phyloP scores from a whole-genome alignment of 2,797 vertebrate genomes.

The Lepidocolaptes lacrymiger region DNA sequence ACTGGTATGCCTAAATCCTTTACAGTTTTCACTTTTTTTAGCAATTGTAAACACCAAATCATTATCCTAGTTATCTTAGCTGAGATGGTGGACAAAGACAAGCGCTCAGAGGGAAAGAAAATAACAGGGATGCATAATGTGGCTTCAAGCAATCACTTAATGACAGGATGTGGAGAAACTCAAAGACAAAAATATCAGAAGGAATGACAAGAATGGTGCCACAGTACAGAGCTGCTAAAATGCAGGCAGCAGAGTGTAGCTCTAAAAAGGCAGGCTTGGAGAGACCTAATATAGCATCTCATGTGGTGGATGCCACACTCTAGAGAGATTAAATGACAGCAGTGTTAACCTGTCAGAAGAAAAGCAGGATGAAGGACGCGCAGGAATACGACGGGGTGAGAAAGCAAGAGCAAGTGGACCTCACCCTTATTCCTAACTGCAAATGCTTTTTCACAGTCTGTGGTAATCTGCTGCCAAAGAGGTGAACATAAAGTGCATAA shows the following conservation, averaged over 20 bases:
- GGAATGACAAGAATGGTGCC: constrained; percentile 38
- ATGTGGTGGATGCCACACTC: neutral
- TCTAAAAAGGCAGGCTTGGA: neutral
- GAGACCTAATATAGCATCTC: neutral
- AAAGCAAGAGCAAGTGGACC: neutral
- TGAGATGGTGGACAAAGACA: constrained; percentile 26
- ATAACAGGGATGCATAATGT: constrained; percentile 36
- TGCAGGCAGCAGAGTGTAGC: neutral
- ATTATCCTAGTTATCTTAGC: constrained; percentile 28
- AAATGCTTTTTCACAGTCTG: neutral
- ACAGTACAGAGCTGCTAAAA: constrained; percentile 20
- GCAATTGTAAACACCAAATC: constrained; percentile 31
- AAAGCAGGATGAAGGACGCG: neutral
- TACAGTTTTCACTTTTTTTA: constrained; percentile 18
- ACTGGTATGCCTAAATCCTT: constrained; percentile 27
- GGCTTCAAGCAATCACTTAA: constrained; percentile 53
- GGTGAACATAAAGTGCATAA: neutral
- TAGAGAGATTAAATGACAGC: neutral
- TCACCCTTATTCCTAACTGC: neutral
- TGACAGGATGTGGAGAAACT: constrained; percentile 62
- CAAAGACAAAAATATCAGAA: constrained; percentile 64
- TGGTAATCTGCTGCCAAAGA: neutral
- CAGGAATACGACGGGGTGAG: neutral
- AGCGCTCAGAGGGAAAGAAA: constrained; percentile 34
- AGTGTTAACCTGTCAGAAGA: neutral